These are phyloP conservation scores for Drosophila quinaria DNA, from an alignment of 2,888 invertebrate genomes.

Conservation along the genomic window DNA sequence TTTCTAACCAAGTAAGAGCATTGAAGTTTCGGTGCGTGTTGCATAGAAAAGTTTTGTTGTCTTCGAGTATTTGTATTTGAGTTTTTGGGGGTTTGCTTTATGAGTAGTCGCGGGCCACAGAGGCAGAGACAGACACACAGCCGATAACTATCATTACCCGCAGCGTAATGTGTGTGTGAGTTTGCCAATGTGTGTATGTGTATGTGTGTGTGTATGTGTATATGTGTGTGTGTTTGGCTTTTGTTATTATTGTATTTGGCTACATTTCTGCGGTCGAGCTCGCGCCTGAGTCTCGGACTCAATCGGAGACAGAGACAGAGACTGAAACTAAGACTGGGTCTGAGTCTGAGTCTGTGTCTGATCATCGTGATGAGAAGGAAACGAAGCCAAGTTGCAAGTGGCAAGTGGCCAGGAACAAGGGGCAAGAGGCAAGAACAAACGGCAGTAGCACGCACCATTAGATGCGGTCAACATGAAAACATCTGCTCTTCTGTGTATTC, in stretches of 20 bases:
- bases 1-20: conserved; percentile 27
- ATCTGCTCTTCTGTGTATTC: conserved; percentile 75
- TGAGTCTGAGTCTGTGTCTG: conserved; percentile 33
- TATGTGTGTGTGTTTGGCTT: conserved; percentile 37
- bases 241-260: conserved; percentile 55
- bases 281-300: conserved; percentile 14
- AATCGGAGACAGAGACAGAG: conserved; percentile 22
- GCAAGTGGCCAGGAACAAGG: conserved; percentile 26
- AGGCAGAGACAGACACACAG: conserved; percentile 29
- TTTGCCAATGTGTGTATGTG: conserved; percentile 9
- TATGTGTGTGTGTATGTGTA: conserved; percentile 38
- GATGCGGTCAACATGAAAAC: conserved; percentile 84
- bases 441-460: conserved; percentile 85
- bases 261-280: conserved; percentile 60
- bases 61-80: conserved; percentile 6
- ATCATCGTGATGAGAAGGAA: conserved; percentile 38
- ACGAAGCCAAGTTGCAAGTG: conserved; percentile 22
- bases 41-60: conserved; percentile 20
- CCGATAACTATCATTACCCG: conserved; percentile 82
- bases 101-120: conserved; percentile 67
- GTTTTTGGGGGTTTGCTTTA: conserved; percentile 54
- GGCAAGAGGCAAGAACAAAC: conserved; percentile 60
- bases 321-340: conserved; percentile 26
- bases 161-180: conserved; percentile 46
- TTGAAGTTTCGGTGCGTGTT: conserved; percentile 8